Percentiles rank a stretch among this genome's conserved stretches.
Conservation (phyloP, 2,797 vertebrate genomes). For the Lutjanus campechanus region DNA sequence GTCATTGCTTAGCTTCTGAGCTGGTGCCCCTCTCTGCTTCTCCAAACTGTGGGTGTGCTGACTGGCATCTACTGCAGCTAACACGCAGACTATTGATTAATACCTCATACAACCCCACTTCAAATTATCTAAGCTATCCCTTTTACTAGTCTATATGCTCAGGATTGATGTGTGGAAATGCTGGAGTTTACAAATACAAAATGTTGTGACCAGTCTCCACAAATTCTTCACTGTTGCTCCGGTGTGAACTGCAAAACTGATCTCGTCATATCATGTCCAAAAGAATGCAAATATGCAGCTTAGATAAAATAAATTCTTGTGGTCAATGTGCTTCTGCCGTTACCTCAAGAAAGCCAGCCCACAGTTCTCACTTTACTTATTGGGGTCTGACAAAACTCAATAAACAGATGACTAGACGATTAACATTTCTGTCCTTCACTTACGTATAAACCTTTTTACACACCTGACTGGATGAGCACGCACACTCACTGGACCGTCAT, state of each 20-base stretch:
- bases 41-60: too few relatives aligned
- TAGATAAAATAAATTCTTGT: neutral
- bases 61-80: too few relatives aligned
- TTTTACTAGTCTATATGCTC: neutral
- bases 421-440: neutral
- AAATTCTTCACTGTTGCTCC: neutral
- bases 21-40: too few relatives aligned
- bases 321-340: neutral
- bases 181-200: neutral
- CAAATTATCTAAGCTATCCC: too few relatives aligned
- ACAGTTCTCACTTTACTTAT: neutral
- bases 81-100: too few relatives aligned
- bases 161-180: neutral
- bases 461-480: neutral
- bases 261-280: neutral
- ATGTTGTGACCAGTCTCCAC: neutral
- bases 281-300: neutral
- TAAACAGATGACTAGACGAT: neutral
- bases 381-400: neutral
- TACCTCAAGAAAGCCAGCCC: neutral
- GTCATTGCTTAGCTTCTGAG: too few relatives aligned
- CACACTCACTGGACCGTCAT: neutral
- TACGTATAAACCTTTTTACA: neutral
- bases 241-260: neutral
- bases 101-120: too few relatives aligned